Evolutionary conservation across 2,797 vertebrate species (phyloP).

Genomic region (Hipposideros larvatus): DNA sequence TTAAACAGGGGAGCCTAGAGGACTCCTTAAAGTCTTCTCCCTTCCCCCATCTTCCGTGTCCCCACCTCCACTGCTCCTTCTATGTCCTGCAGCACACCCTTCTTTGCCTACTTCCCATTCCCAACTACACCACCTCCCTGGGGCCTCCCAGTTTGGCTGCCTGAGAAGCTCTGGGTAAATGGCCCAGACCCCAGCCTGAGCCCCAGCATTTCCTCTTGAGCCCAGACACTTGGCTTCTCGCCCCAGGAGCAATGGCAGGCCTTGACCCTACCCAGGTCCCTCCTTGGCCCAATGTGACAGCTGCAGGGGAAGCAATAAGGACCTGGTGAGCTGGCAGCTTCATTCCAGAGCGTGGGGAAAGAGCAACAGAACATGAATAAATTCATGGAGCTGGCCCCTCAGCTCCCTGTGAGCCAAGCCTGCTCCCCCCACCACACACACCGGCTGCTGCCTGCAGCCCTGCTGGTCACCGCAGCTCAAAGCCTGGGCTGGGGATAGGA

Average conservation of each 20-base stretch:
- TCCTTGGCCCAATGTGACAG: constrained; percentile 73
- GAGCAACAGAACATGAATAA: constrained; percentile 87
- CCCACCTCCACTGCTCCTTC: neutral
- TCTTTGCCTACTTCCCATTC: neutral
- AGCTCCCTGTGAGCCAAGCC: constrained; percentile 74
- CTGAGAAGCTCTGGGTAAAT: neutral
- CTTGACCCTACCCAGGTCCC: constrained; percentile 56
- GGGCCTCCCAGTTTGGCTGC: neutral
- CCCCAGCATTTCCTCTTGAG: neutral
- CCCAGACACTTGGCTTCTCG: constrained; percentile 60
- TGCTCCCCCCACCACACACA: constrained; percentile 71
- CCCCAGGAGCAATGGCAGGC: neutral
- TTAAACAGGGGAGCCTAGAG: neutral
- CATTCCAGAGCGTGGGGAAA: constrained; percentile 79
- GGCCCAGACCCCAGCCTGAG: neutral
- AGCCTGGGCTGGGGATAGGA: constrained; percentile 31
- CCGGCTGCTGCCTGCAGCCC: constrained; percentile 60
- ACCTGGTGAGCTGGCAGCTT: constrained; percentile 81
- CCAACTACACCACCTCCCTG: neutral
- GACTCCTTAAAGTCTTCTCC: neutral
- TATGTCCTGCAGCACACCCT: neutral
- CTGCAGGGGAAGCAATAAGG: constrained; percentile 78
- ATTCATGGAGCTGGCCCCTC: constrained; percentile 83
- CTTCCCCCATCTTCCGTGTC: neutral
- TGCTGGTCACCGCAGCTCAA: constrained; percentile 73